Percentiles rank a stretch among this genome's conserved stretches.
Evolutionary conservation across 2,888 invertebrate species (phyloP).

Genomic region (Caenorhabditis auriculariae): DNA sequence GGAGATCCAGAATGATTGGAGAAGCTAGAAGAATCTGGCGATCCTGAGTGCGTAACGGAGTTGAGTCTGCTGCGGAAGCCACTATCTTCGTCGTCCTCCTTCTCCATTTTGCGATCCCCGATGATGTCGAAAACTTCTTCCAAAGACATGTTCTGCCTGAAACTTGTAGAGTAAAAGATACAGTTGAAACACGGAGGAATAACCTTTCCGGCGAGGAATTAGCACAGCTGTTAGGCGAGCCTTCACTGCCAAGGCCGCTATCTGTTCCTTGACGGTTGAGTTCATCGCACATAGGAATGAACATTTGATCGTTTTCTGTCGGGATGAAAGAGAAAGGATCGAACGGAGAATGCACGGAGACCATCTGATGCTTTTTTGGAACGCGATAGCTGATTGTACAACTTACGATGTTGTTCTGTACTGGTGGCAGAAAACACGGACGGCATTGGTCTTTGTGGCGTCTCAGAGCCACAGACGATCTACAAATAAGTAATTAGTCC

Average conservation of each 20-base stretch:
- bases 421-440: constrained; percentile 45
- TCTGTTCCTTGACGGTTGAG: constrained; percentile 27
- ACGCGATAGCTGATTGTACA: background rate
- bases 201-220: constrained; percentile 30
- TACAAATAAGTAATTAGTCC: background rate
- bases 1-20: constrained; percentile 37
- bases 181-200: background rate
- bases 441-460: constrained; percentile 58
- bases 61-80: constrained; percentile 53
- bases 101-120: constrained; percentile 25
- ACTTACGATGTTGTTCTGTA: constrained; percentile 31
- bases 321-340: constrained; percentile 47
- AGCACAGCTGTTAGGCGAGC: constrained; percentile 32
- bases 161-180: background rate
- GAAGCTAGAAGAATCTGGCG: constrained; percentile 38
- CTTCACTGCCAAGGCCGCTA: constrained; percentile 35
- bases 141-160: constrained; percentile 11
- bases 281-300: constrained; percentile 18
- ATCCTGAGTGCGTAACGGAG: constrained; percentile 45
- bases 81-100: constrained; percentile 56
- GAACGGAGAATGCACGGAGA: constrained; percentile 34
- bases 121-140: constrained; percentile 24
- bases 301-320: constrained; percentile 29
- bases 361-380: constrained; percentile 30
- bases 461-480: constrained; percentile 52